A percentile compares a stretch with the other conserved stretches of the same genome.
phyloP scores from a whole-genome alignment of 2,797 vertebrate genomes.

The Epinephelus awoara region DNA sequence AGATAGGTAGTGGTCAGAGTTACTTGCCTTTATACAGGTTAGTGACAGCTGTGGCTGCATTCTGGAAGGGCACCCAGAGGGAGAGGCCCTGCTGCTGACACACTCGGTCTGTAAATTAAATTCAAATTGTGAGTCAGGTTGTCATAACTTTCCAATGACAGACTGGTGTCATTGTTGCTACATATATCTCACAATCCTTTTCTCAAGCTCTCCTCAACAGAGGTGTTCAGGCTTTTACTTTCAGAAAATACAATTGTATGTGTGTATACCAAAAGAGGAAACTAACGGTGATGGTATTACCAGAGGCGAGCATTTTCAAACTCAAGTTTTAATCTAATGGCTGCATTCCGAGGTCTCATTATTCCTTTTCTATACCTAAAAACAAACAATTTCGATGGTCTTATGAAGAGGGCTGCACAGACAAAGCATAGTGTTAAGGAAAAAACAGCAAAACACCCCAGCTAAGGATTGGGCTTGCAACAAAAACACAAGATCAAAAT shows the following conservation, averaged over 20 bases:
- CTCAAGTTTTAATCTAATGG: neutral
- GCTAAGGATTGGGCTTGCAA: neutral
- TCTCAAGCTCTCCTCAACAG: neutral
- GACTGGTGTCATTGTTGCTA: neutral
- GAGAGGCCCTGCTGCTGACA: slow-evolving; percentile 99
- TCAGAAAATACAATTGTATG: neutral
- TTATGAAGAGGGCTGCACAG: neutral
- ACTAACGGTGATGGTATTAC: neutral
- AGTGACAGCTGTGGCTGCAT: slow-evolving; percentile 98
- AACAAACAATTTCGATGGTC: neutral
- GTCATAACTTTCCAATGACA: neutral
- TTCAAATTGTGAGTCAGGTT: neutral
- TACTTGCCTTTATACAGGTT: slow-evolving; percentile 97
- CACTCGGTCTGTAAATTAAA: slow-evolving; percentile 90
- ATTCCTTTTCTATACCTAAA: neutral
- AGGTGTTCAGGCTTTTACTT: neutral
- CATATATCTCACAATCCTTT: neutral
- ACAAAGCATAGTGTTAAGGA: neutral
- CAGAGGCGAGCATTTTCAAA: neutral
- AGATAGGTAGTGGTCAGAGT: neutral
- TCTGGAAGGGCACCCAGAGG: slow-evolving; percentile 98
- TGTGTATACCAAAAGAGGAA: neutral
- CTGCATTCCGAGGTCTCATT: neutral
- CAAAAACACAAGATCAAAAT: neutral
- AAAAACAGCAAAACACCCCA: neutral